phyloP scores from a whole-genome alignment of 2,113 vertebrate species.

The Nothobranchius kuhntae region DNA sequence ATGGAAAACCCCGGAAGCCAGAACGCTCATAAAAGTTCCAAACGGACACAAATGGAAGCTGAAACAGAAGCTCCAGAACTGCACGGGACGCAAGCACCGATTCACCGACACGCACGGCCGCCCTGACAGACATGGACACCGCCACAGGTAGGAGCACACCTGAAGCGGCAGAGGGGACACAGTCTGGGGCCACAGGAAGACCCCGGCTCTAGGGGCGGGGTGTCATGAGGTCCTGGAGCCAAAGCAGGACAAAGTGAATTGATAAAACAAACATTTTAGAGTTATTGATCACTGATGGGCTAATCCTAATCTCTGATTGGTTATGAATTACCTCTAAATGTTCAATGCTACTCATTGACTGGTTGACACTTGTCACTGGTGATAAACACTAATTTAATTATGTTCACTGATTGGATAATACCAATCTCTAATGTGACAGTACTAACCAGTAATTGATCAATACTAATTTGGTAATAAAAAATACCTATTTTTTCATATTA shows the following conservation, averaged over 20 bases:
- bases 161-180: neutral
- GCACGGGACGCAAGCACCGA: constrained; percentile 6
- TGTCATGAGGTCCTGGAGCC: neutral
- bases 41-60: constrained; percentile 49
- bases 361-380: too few species aligned
- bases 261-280: too few species aligned
- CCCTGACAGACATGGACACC: constrained; percentile 50
- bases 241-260: neutral
- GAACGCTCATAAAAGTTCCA: constrained; percentile 25
- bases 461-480: too few species aligned
- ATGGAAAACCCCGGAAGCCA: constrained; percentile 39
- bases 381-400: too few species aligned
- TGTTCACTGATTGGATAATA: too few species aligned
- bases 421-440: too few species aligned
- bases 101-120: constrained; percentile 12
- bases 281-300: neutral
- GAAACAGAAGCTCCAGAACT: neutral
- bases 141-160: constrained; percentile 33
- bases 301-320: neutral
- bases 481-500: too few species aligned
- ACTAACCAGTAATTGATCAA: too few species aligned
- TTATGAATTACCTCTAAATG: too few species aligned
- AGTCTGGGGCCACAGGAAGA: neutral
- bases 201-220: neutral
- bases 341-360: too few species aligned